Evolutionary conservation across 1,140 invertebrate species (phyloP), one percentile per base, ranked within the genome.

Genomic region (Eupristina koningsbergeri): DNA sequence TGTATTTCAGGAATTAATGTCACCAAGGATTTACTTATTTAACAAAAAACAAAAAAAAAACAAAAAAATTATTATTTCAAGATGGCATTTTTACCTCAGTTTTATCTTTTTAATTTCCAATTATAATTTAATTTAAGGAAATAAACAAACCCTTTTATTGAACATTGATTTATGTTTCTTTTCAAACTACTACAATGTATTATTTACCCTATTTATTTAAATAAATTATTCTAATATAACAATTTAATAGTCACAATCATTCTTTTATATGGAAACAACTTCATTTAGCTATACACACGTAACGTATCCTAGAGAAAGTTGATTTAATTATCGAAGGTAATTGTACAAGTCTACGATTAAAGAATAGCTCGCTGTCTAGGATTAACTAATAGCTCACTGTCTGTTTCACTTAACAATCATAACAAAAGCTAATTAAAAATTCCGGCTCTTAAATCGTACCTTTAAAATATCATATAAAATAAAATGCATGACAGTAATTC

Each of bases 391-490:
- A 3, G 29, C 34, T 69, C 6, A 13, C 50, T 53, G 7, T 26
- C 53, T 58, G 26, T 5, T 58, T 5, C 26, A 58, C 7, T 58
- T 58, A 41, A 26, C 31, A 58, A 73, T 80, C 73, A 58, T 80
- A 36, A 80, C 39, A 22, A 73, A 80, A 29, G 17, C 34, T 31
- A 80, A 80, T 73, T 73, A 58, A 80, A 53, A 58, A 26, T 19
- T 15, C 29, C 36, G 63, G 3, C 63, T 41, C 15, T 67, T 11
- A 15, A 29, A 17, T 47, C 6, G 9, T n/a, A 31, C 2, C 26
- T 58, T 58, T 22, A 26, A 26, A 29, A 41, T 26, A 29, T 45
- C 3, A 29, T 64, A 19, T 8, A 17, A 61, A 47, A 78, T 17
- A n/a, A 36, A 31, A 34, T 15, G 64, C 67, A 58, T 22, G 53